Evolutionary conservation across 2,888 invertebrate species (phyloP).

Genomic region (Drosophila testacea): DNA sequence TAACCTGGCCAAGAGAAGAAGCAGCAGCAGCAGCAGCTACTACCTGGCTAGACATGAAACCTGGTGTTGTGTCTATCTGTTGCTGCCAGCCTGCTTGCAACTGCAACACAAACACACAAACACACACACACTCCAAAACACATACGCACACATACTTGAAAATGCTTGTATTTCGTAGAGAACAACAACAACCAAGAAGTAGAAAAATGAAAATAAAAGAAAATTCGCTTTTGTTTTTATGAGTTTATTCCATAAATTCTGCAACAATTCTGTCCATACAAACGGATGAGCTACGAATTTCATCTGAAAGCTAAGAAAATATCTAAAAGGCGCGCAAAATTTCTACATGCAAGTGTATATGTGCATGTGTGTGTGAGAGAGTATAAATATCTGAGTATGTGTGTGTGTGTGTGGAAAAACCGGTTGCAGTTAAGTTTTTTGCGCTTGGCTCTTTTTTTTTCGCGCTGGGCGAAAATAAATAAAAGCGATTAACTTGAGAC

Average conservation of each 20-base stretch:
- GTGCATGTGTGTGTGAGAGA: constrained; percentile 4
- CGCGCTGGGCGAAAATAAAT: constrained; percentile 76
- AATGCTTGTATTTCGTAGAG: constrained; percentile 17
- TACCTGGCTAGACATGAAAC: constrained; percentile 74
- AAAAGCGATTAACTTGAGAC: constrained; percentile 81
- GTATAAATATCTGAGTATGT: constrained; percentile 10
- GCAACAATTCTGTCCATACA: constrained; percentile 8
- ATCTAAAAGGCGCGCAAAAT: constrained; percentile 78
- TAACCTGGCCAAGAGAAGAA: constrained; percentile 76
- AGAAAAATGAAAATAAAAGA: constrained; percentile 23
- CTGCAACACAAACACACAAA: constrained; percentile 51
- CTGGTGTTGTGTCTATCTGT: constrained; percentile 70
- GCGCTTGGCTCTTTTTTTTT: constrained; percentile 36
- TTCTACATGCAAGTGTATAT: constrained; percentile 38
- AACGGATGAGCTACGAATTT: constrained; percentile 35
- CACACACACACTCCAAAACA: constrained; percentile 27
- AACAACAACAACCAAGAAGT: constrained; percentile 16
- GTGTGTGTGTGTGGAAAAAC: constrained; percentile 66
- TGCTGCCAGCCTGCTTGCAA: constrained; percentile 64
- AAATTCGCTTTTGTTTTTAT: constrained; percentile 78
- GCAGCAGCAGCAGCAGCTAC: constrained; percentile 42
- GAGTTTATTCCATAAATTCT: constrained; percentile 69
- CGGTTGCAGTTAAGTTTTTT: constrained; percentile 73
- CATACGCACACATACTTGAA: constrained; percentile 11
- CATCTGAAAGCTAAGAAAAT: constrained; percentile 65